Evolutionary conservation across 1,140 invertebrate genomes (phyloP), one percentile per base, ranked within the genome.

Genomic region (Rhagoletis pomonella): DNA sequence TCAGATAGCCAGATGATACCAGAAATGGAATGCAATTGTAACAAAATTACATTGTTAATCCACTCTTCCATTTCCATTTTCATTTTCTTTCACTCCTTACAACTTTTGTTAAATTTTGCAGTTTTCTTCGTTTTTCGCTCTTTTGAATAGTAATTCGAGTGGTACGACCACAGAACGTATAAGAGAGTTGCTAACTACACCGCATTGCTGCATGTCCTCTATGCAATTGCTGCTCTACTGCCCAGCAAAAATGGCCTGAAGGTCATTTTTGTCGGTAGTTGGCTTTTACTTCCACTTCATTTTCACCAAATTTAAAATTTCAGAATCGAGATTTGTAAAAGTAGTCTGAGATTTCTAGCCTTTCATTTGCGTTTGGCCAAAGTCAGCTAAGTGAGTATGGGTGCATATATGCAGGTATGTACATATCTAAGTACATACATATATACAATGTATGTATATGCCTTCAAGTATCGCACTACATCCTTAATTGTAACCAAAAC

Each of bases 41-140:
- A 44, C 19, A 73, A 73, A 73, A 73, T 73, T 73, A 14, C 67
- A 73, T 73, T 73, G 67, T 73, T 73, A 73, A 73, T 10, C n/a
- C 14, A 44, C 67, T 47, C 67, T 73, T 42, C 39, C 44, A 73
- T 42, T 73, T 73, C 42, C n/a, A 73, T 73, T 73, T 73, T 17
- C n/a, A 73, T 73, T n/a, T 39, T 17, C 67, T 42, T 73, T 44
- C 67, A 5, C 44, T 4, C 44, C 42, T 47, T 17, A 47, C 12
- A 3, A 73, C 17, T 47, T 42, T 73, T 73, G 67, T 73, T 73
- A 39, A 73, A 73, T 47, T 67, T 67, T 67, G 29, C 64, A 42
- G 10, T 65, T 67, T 42, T 73, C 17, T 10, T 42, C 29, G 29
- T 44, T 44, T 73, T 44, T 73, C 39, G 17, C 17, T 73, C n/a